Base-by-base conservation (phyloP, 2,888 invertebrate genomes). In the Cyaniris semiargus region DNA sequence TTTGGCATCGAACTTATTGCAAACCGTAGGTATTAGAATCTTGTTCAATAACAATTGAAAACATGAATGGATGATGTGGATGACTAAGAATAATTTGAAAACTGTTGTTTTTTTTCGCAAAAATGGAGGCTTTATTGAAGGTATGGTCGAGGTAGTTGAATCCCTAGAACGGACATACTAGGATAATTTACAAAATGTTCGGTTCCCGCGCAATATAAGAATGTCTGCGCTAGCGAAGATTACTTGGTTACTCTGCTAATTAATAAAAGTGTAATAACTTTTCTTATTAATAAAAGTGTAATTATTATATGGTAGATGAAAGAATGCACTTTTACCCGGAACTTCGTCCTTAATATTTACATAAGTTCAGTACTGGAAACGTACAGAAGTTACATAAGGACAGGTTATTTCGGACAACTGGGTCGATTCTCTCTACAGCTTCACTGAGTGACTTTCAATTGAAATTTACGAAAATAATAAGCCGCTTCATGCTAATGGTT, bases 261-360 rank as follows among this genome's bases (percentile, higher is more conserved):
- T 44, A 13, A 44, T 44, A 2, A 44, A 44, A 44, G 44, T 10
- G 44, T 44, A 0, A 10, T 44, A 44, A 44, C 53, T 53, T 53
- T 53, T 53, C 15, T 53, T 53, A 18, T 53, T 18, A 53, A 53
- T 53, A 53, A 18, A 53, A 53, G 44, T 10, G 44, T 0, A 13
- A 44, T 44, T 10, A 44, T 44, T 44, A 44, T 44, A 10, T 13
- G 44, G 44, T 44, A 44, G 3, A 44, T 44, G 44, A 53, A 58
- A 27, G 66, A 66, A 66, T 72, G 71, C 70, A 60, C 58, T 75
- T 34, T 58, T 58, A 74, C 74, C 74, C 74, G 74, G 48, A 74
- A 74, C 74, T 48, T 10, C 74, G 23, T 23, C 74, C 74, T 74
- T 74, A 53, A 44, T 44, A 44, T 74, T 74, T 53, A 74, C 74